These are phyloP conservation scores for Pammene aurita DNA, from an alignment of 2,888 invertebrate genomes.

Conservation along the genomic window DNA sequence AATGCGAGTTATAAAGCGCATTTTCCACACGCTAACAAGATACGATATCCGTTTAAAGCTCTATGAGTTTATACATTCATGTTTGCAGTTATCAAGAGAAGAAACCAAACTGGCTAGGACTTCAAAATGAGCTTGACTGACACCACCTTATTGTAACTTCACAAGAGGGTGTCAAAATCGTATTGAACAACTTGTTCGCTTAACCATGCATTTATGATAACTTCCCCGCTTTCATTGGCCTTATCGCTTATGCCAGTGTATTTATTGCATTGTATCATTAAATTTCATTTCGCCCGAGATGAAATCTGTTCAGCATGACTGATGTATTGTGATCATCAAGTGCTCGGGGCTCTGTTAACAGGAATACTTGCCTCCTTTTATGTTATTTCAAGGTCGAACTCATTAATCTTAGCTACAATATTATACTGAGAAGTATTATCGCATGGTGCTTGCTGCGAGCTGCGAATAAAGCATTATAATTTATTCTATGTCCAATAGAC, in stretches of 20 bases:
- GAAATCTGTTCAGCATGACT: background rate
- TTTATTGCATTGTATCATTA: constrained; percentile 15
- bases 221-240: no score
- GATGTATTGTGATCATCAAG: constrained; percentile 1
- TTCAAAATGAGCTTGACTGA: no score
- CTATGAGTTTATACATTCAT: background rate
- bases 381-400: background rate
- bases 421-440: background rate
- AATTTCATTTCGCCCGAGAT: constrained; percentile 5
- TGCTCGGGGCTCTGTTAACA: background rate
- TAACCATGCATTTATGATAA: no score
- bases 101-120: no score
- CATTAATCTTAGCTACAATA: background rate
- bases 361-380: background rate
- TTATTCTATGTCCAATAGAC: constrained; percentile 40
- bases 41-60: constrained; percentile 31
- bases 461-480: constrained; percentile 32
- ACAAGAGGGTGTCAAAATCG: no score
- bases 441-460: background rate
- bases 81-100: no score
- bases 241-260: no score
- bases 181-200: no score
- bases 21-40: constrained; percentile 30
- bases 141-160: no score
- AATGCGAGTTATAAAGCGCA: constrained; percentile 11